Evolutionary conservation across 1,140 invertebrate species (phyloP).

Genomic region (Brachionus koreanus): DNA sequence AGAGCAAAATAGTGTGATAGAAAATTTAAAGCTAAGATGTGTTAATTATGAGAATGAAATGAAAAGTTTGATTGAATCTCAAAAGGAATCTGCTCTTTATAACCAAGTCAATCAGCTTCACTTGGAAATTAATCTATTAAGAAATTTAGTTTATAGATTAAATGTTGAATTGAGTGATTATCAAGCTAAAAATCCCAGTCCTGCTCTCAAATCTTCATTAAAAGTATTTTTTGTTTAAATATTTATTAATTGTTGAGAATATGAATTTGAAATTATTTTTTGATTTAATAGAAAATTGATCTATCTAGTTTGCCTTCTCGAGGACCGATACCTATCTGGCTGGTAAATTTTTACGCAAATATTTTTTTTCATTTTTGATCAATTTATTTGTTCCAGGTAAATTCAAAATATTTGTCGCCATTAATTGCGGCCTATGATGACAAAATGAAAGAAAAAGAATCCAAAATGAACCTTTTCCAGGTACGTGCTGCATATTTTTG

Average conservation of each 20-base stretch:
- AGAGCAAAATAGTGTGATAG: conserved; percentile 13
- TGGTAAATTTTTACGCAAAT: background rate
- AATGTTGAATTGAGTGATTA: conserved; percentile 34
- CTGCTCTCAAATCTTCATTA: background rate
- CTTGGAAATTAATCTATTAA: background rate
- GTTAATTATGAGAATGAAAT: background rate
- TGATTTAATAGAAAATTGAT: conserved; percentile 6
- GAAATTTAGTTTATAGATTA: conserved; percentile 16
- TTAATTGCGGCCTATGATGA: conserved; percentile 33
- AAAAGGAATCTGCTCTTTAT: background rate
- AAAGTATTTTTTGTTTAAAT: background rate
- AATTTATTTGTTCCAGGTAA: background rate
- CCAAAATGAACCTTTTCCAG: background rate
- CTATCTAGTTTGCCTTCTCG: background rate
- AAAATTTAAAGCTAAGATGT: conserved; percentile 5
- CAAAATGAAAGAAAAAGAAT: conserved; percentile 22
- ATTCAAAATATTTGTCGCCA: conserved; percentile 41
- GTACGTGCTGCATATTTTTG: background rate
- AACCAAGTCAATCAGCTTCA: conserved; percentile 7
- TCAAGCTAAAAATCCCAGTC: conserved; percentile 11
- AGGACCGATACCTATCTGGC: conserved; percentile 35
- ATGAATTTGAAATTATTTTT: background rate
- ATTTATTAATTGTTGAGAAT: background rate
- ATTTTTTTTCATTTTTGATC: background rate
- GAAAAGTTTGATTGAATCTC: background rate